Conservation (phyloP, 2,797 vertebrate genomes). For the Coluber constrictor region DNA sequence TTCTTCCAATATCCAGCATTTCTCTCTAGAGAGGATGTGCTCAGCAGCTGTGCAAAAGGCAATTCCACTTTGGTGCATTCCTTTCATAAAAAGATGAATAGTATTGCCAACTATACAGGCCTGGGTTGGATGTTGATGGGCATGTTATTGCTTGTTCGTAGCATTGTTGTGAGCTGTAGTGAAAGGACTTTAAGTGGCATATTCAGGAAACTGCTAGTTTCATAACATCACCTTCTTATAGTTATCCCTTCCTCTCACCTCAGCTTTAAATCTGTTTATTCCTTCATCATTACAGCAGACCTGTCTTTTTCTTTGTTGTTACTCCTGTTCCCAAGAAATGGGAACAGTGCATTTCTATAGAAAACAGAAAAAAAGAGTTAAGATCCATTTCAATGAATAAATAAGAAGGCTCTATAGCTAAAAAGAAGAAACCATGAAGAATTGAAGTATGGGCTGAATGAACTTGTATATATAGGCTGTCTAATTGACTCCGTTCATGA, state of each 20-base stretch:
- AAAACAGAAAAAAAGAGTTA: neutral
- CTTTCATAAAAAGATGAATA: slow-evolving; percentile 5
- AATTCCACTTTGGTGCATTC: neutral
- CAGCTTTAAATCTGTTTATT: neutral
- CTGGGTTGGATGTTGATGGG: neutral
- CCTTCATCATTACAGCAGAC: neutral
- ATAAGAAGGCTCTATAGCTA: neutral
- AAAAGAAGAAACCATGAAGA: neutral
- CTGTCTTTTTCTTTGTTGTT: neutral
- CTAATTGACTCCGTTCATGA: neutral
- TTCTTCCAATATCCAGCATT: slow-evolving; percentile 1
- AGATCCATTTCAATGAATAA: neutral
- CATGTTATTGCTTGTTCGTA: neutral
- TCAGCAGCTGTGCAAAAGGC: neutral
- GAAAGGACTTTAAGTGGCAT: neutral
- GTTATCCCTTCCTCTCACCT: neutral
- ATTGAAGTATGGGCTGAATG: neutral
- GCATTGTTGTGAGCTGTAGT: neutral
- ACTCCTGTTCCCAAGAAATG: neutral
- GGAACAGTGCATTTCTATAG: neutral
- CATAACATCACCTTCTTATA: neutral
- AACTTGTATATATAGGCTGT: neutral
- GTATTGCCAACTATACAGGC: neutral
- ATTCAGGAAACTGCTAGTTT: neutral
- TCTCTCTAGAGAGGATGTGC: neutral